Base-by-base conservation (phyloP, 2,888 invertebrate species). In the Iselma pallidipennis region DNA sequence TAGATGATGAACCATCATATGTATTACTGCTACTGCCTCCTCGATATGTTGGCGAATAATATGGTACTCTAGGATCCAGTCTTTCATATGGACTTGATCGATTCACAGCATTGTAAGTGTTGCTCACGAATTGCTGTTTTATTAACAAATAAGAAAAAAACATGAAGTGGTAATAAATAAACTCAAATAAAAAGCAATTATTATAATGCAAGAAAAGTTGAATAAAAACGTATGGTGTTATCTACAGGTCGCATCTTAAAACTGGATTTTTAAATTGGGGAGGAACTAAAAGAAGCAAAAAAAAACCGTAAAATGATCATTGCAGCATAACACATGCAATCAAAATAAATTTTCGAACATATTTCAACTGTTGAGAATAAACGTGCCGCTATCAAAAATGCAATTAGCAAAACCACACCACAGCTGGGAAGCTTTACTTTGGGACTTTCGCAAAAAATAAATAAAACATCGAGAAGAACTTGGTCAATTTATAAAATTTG, bases 71-170 rank as follows among this genome's bases (percentile, higher is more conserved):
- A 7, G 61, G 60, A 51, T 67, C 67, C 25, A 57, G 66, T 54
- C 77, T 73, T 28, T 73, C 74, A 52, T 73, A 76, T 23, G 74
- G 69, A 37, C 74, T 76, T 9, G 74, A 73, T 57, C 74, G 62
- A 60, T 77, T 77, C 52, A 66, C 68, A 14, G 72, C 61, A 7
- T 66, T 67, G 61, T 71, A 69, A 63, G 65, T 4, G n/a, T n/a
- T 48, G 12, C 61, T 61, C 29, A 61, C 28, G 58, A 62, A 58
- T 58, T 62, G 55, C 62, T 62, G 31, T 23, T 23, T 5, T 4
- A n/a, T n/a, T n/a, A 45, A 21, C n/a, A 29, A 53, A 33, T 25
- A 29, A 49, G 53, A 19, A 53, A 21, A 26, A 49, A n/a, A 19
- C n/a, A n/a, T n/a, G n/a, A n/a, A 21, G 19, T 12, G 12, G 12